These are phyloP conservation scores for Gambusia affinis DNA, from an alignment of 2,113 vertebrate species.

Conservation along the genomic window DNA sequence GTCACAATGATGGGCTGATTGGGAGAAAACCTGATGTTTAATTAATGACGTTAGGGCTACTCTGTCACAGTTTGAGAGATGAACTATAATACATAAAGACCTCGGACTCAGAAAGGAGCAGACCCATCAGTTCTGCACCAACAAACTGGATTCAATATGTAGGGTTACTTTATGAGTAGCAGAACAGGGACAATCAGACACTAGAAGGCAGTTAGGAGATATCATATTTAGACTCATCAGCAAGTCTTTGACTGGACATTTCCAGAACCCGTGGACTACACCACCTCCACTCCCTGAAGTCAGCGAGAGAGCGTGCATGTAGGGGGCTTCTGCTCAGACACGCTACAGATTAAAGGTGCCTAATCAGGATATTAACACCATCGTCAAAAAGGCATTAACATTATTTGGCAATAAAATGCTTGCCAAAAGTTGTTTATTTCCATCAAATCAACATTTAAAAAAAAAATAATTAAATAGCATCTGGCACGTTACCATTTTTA, in stretches of 20 bases:
- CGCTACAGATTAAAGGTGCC: not conserved
- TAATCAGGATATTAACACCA: not conserved
- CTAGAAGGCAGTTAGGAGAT: slow-evolving; percentile 51
- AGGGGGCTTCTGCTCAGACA: too few relatives aligned
- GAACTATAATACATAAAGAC: slow-evolving; percentile 85
- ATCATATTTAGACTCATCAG: slow-evolving; percentile 27
- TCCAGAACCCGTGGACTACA: not conserved
- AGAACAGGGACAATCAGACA: not conserved
- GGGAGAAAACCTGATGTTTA: slow-evolving; percentile 83
- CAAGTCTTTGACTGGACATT: not conserved
- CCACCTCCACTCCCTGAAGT: not conserved
- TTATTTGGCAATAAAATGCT: not conserved
- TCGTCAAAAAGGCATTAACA: not conserved
- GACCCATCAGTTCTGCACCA: slow-evolving; percentile 64
- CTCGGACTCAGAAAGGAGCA: slow-evolving; percentile 86
- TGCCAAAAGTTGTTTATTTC: not conserved
- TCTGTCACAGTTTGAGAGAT: slow-evolving; percentile 92
- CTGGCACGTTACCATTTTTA: not conserved
- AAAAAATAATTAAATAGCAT: not conserved
- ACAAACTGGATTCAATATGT: slow-evolving; percentile 37
- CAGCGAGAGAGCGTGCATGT: too few relatives aligned
- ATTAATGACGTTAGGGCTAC: slow-evolving; percentile 91
- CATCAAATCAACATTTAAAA: not conserved
- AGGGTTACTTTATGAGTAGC: slow-evolving; percentile 61
- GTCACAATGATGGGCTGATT: slow-evolving; percentile 59